Percentiles rank a stretch among this genome's conserved stretches.
Conservation (phyloP, 2,888 invertebrate genomes). For the Scaptomyza parva region DNA sequence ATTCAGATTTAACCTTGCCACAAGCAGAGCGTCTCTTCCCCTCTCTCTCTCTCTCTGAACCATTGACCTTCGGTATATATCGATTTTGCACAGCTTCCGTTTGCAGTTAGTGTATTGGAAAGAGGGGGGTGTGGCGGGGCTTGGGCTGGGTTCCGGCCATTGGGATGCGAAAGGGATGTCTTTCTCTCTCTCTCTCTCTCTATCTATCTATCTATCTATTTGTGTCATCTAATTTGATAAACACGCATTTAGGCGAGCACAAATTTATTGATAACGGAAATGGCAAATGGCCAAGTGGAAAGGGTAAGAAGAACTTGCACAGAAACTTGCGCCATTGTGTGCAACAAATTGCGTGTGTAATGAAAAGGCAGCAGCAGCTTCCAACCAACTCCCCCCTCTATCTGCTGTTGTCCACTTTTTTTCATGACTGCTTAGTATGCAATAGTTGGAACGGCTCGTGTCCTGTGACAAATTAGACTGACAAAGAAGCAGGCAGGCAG, state of each 20-base stretch:
- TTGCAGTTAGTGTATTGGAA: constrained; percentile 8
- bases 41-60: constrained; percentile 3
- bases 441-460: constrained; percentile 19
- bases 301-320: constrained; percentile 3
- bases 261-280: constrained; percentile 76
- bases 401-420: too few relatives aligned
- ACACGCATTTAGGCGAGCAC: constrained; percentile 64
- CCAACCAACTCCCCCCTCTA: background rate
- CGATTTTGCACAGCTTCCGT: constrained; percentile 48
- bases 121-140: background rate
- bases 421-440: constrained; percentile 28
- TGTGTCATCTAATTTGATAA: constrained; percentile 66
- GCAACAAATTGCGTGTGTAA: constrained; percentile 77
- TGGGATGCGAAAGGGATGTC: constrained; percentile 3
- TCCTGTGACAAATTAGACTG: constrained; percentile 73
- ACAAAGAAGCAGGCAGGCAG: constrained; percentile 52
- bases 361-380: constrained; percentile 41
- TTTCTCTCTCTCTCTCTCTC: too few relatives aligned
- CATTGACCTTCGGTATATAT: constrained; percentile 35
- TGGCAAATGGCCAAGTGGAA: constrained; percentile 6
- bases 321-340: constrained; percentile 55
- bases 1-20: constrained; percentile 52
- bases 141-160: constrained; percentile 29
- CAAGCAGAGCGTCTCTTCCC: background rate
- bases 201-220: too few relatives aligned